Base-by-base conservation (phyloP, 2,888 invertebrate species). In the Stegophylla sp. region DNA sequence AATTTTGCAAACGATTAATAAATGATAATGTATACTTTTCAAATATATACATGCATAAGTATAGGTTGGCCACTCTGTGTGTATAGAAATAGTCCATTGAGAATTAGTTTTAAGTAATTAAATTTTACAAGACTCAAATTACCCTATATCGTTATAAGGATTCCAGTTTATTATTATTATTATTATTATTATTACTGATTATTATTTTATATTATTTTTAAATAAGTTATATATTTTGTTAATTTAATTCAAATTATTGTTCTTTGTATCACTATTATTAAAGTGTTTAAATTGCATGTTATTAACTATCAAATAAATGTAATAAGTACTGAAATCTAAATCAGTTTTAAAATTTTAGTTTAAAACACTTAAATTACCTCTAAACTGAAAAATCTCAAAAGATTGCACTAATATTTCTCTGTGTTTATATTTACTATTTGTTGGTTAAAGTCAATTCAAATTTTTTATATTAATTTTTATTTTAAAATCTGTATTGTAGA, bases 201-300 rank as follows among this genome's bases (percentile, higher is more conserved):
- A 66, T 75, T 64, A 64, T 63, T 76, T 66, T 74, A 74, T 74
- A 63, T 74, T 48, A 76, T 76, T 76, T 73, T 76, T 76, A 66
- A 20, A 53, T 53, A 53, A 76, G 53, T 76, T 76, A 76, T 76
- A 66, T 76, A 66, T 66, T 76, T 76, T 76, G 75, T 76, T 76
- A 76, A 53, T 53, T 66, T 76, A 66, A 76, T 53, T 66, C 23
- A 66, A 76, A 66, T 76, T 76, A 76, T 76, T 76, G 75, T 76
- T 76, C 75, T 76, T n/a, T 76, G 75, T 76, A 76, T 53, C 64
- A 53, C 53, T 76, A 76, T 26, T 13, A 66, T 76, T 73, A 45
- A 45, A 72, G 61, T 61, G 41, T 72, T 73, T 61, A 61, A 73
- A 61, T 73, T 73, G 3, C 53, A 76, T 76, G 75, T 76, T 76